Conservation (phyloP, 2,797 vertebrate species). For the Buceros bicornis region DNA sequence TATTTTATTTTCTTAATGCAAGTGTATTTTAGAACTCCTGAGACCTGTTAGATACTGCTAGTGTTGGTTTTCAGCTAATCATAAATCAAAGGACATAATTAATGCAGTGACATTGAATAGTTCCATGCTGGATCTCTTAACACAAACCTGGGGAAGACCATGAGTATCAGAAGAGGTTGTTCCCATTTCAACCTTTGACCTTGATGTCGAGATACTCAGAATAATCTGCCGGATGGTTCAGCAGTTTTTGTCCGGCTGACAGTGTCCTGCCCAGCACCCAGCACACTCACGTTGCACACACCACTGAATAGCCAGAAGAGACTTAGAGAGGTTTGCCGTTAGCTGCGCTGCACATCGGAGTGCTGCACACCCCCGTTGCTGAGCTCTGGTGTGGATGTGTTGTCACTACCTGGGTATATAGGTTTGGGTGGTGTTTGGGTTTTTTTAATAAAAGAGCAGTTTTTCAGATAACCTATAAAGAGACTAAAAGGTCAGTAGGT, state of each 20-base stretch:
- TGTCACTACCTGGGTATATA: neutral
- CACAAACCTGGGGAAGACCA: neutral
- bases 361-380: neutral
- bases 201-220: neutral
- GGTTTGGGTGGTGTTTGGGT: no score
- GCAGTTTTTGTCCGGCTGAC: neutral
- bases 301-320: neutral
- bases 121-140: neutral
- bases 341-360: fast-evolving
- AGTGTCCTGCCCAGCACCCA: neutral
- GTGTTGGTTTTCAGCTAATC: neutral
- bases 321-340: neutral
- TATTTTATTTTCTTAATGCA: neutral
- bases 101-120: neutral
- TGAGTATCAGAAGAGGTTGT: neutral
- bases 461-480: neutral
- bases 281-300: neutral
- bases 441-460: neutral
- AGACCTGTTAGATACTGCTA: neutral
- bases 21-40: neutral
- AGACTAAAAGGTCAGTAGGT: neutral
- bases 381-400: neutral
- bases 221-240: neutral
- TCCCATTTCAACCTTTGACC: neutral
- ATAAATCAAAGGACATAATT: neutral